Base-by-base conservation (phyloP, 53 echinoderm and acorn worm species). In the Glandiceps talaboti region DNA sequence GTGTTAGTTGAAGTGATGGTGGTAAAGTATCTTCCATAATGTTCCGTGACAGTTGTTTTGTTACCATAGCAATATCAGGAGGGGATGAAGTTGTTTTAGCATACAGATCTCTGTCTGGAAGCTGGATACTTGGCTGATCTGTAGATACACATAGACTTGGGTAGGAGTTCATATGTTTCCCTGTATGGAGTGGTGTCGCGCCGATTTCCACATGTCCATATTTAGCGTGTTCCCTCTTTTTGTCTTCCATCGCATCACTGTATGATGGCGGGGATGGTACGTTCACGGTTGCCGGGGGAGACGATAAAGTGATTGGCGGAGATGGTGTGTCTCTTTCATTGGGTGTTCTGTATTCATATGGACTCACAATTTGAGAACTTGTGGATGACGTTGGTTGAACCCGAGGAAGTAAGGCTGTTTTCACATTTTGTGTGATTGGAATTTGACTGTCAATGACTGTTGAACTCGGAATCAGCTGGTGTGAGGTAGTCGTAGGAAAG, bases 11-110 rank as follows among this genome's bases (percentile, higher is more conserved):
- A 14, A 93, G 86, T 29, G 80, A 26, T 0, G 89, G 91, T 20
- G 99, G 99, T 0, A 91, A 33, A 1, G 84, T 83, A 78, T 99
- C 99, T 26, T 91, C 88, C 87, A 93, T 88, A 31, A 86, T 83
- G 0, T 90, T 86, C 31, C 88, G 84, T 29, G 97, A 93, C 31
- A 97, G 77, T 83, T 99, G 93, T 20, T 89, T 82, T 31, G 89
- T 91, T 73, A 99, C 90, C 80, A 84, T 84, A 14, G 93, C 85
- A 78, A 99, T 82, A 76, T 99, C 99, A 0, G 93, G 94, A 30
- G 32, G 28, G 64, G 73, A 32, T 1, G 1, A 14, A 33, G 1
- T 1, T 28, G 32, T 32, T 32, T 32, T 45, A 20, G 64, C 64
- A 45, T 45, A 45, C 6, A 45, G 64, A 20, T 45, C 64, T 12